Base-by-base conservation (phyloP, 2,888 invertebrate species). In the Acanthococcus lagerstroemiae region DNA sequence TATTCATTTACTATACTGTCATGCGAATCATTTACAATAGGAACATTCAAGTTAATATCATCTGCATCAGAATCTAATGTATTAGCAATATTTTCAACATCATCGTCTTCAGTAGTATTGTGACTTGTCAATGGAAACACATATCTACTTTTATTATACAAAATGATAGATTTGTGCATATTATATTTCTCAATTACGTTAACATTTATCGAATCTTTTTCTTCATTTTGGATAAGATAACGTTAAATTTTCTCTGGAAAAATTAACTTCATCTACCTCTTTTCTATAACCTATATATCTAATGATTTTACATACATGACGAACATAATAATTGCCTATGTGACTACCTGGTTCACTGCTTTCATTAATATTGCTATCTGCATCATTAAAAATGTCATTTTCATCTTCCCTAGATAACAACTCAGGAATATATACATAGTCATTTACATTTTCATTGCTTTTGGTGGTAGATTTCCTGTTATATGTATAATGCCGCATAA, bases 401-500 rank as follows among this genome's bases (percentile, higher is more conserved):
- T n/a, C n/a, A n/a, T n/a, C n/a, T n/a, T n/a, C n/a, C n/a, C n/a
- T n/a, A n/a, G n/a, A n/a, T n/a, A n/a, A n/a, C n/a, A n/a, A n/a
- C n/a, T n/a, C n/a, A n/a, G n/a, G n/a, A n/a, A 19, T 2, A 4
- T 17, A 9, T 9, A 48, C 48, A 48, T 48, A 2, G 17, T 48
- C 48, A 48, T 17, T 9, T 48, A 19, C 19, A 9, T 48, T 19
- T 19, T 48, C 48, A 21, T 48, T n/a, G n/a, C n/a, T 15, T 9
- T 48, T 48, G 12, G 17, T 21, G 12, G 15, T 19, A 17, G 19
- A 1, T 19, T n/a, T n/a, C n/a, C n/a, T n/a, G n/a, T n/a, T n/a
- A n/a, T n/a, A n/a, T 48, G 55, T 69, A 72, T 15, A 25, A 37
- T 0, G 71, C 67, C 2, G 70, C 72, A 71, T 72, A 73, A 24